phyloP scores from a whole-genome alignment of 2,797 vertebrate species.

The Myotis planiceps region DNA sequence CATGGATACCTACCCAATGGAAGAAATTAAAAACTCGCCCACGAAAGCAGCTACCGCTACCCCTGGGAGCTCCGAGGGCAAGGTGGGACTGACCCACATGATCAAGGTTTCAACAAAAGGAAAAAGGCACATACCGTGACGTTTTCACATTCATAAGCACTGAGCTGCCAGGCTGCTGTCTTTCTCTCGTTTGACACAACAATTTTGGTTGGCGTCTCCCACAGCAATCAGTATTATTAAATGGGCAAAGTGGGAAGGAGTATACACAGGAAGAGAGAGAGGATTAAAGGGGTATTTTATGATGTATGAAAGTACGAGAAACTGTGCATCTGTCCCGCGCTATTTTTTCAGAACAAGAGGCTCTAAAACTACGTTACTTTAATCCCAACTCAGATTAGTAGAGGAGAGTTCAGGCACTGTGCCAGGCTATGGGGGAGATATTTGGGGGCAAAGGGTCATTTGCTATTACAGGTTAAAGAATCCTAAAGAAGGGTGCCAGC shows the following conservation, averaged over 20 bases:
- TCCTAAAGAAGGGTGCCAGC: background rate
- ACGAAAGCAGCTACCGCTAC: background rate
- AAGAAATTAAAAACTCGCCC: background rate
- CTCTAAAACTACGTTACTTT: background rate
- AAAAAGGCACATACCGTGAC: fast-evolving
- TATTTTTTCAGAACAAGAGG: background rate
- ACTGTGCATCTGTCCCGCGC: background rate
- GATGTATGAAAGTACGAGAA: background rate
- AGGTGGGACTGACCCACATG: background rate
- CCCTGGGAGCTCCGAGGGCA: background rate
- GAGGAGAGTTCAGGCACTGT: background rate
- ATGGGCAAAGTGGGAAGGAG: background rate
- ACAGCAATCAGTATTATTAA: background rate
- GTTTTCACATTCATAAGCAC: background rate
- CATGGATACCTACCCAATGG: background rate
- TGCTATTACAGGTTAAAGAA: background rate
- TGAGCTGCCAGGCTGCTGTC: background rate
- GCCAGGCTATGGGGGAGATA: background rate
- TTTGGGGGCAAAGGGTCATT: background rate
- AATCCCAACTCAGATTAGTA: background rate
- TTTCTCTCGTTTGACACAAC: background rate
- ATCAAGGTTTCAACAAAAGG: background rate
- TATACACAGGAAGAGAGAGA: background rate
- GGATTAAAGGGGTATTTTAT: background rate
- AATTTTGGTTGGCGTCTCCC: background rate